phyloP scores from a whole-genome alignment of 2,797 vertebrate species.

The Petrocephalus schoutedeni region DNA sequence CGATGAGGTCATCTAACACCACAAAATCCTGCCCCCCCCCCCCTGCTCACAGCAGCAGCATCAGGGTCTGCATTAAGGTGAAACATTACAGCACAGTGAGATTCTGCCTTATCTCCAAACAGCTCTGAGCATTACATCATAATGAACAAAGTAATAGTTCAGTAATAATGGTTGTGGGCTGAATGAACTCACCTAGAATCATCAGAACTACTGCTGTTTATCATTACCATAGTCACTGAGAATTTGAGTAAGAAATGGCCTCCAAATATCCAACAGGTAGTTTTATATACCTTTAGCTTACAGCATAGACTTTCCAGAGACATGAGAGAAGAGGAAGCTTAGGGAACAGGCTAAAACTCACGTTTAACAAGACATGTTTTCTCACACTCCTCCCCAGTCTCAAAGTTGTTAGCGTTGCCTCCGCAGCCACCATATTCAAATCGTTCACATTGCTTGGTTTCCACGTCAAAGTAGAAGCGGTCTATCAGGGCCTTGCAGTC shows the following conservation, averaged over 20 bases:
- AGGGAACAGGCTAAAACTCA: slow-evolving; percentile 48
- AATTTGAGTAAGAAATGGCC: not conserved
- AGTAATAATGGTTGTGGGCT: not conserved
- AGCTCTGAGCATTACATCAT: not conserved
- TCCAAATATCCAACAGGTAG: not conserved
- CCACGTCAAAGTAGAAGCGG: slow-evolving; percentile 71
- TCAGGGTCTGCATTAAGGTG: no score
- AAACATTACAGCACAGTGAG: not conserved
- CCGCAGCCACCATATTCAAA: slow-evolving; percentile 82
- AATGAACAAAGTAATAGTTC: not conserved
- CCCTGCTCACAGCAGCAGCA: no score
- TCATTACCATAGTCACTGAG: not conserved
- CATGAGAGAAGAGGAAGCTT: not conserved
- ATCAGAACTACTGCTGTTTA: not conserved
- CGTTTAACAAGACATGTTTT: slow-evolving; percentile 67
- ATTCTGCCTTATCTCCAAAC: not conserved
- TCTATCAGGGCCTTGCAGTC: slow-evolving; percentile 71
- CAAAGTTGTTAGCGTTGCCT: slow-evolving; percentile 83
- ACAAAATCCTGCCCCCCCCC: no score
- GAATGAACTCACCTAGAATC: not conserved
- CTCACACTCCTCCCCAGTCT: slow-evolving; percentile 67
- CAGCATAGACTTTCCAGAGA: not conserved
- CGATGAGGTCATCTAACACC: no score
- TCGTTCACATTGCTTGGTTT: slow-evolving; percentile 61
- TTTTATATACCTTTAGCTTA: not conserved